A percentile compares a stretch with the other conserved stretches of the same genome.
These are phyloP conservation scores for Pseudochirops cupreus DNA, from an alignment of 2,797 vertebrate species.

Conservation along the genomic window DNA sequence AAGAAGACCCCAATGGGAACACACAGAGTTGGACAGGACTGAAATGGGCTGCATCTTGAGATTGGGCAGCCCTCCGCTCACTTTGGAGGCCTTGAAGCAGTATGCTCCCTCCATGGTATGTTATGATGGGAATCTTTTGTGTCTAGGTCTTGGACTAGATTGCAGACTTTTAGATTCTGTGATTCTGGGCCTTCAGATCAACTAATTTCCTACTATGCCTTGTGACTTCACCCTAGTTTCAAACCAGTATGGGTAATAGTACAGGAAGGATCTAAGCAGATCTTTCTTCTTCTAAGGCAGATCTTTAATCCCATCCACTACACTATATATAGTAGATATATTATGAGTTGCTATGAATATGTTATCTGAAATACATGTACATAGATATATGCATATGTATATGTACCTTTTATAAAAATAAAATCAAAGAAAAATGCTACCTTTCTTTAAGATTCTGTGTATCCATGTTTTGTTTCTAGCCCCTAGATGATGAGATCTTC, in stretches of 20 bases:
- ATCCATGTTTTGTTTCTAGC: not conserved
- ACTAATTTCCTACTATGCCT: not conserved
- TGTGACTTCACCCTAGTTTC: not conserved
- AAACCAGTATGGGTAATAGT: not conserved
- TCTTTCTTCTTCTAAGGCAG: not conserved
- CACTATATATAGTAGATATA: not conserved
- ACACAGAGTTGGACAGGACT: not conserved
- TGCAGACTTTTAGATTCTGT: not conserved
- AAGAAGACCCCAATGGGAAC: not conserved
- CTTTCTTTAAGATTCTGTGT: not conserved
- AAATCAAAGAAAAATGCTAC: not conserved
- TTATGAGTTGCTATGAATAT: not conserved
- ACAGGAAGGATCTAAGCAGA: not conserved
- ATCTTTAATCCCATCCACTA: not conserved
- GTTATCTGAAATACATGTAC: not conserved
- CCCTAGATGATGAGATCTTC: not conserved
- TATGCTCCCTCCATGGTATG: not conserved
- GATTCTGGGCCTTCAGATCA: not conserved
- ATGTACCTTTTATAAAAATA: not conserved
- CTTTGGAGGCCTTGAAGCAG: not conserved
- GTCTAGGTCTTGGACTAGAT: not conserved
- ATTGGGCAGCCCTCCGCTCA: not conserved
- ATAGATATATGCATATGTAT: no score
- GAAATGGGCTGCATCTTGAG: not conserved
- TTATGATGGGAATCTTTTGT: not conserved